phyloP scores from a whole-genome alignment of 2,888 invertebrate genomes.

The Epinotia nisella region DNA sequence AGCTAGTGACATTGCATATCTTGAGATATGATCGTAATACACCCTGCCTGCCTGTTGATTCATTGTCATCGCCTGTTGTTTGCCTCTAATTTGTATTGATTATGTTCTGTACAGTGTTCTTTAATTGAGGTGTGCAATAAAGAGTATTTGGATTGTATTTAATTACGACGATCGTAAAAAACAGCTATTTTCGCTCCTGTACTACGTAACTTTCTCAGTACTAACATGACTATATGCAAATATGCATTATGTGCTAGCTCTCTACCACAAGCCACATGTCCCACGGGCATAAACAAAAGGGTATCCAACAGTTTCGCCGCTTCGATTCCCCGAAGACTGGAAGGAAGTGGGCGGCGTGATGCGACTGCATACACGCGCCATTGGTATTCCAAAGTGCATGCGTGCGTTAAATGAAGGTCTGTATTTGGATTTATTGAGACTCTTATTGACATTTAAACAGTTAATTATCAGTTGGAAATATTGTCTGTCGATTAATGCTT shows the following conservation, averaged over 20 bases:
- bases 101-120: too few relatives aligned
- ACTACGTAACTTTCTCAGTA: not conserved
- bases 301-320: slow-evolving; percentile 50
- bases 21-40: too few relatives aligned
- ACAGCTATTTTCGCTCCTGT: not conserved
- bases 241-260: slow-evolving; percentile 8
- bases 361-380: slow-evolving; percentile 59
- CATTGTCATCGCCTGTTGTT: too few relatives aligned
- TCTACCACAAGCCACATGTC: slow-evolving; percentile 29
- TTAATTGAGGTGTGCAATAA: too few relatives aligned
- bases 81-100: too few relatives aligned
- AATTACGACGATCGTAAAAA: too few relatives aligned
- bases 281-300: slow-evolving; percentile 34
- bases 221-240: not conserved
- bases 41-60: too few relatives aligned
- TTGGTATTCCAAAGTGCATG: slow-evolving; percentile 29
- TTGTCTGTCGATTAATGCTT: not conserved
- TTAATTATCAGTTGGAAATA: not conserved
- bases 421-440: slow-evolving; percentile 6
- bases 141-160: too few relatives aligned
- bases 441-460: slow-evolving; percentile 14
- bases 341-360: slow-evolving; percentile 73
- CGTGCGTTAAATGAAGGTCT: slow-evolving; percentile 33
- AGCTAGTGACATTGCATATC: too few relatives aligned
- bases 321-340: slow-evolving; percentile 70